These are phyloP conservation scores for Parelbella ahira DNA, from an alignment of 2,888 invertebrate species.

Conservation along the genomic window DNA sequence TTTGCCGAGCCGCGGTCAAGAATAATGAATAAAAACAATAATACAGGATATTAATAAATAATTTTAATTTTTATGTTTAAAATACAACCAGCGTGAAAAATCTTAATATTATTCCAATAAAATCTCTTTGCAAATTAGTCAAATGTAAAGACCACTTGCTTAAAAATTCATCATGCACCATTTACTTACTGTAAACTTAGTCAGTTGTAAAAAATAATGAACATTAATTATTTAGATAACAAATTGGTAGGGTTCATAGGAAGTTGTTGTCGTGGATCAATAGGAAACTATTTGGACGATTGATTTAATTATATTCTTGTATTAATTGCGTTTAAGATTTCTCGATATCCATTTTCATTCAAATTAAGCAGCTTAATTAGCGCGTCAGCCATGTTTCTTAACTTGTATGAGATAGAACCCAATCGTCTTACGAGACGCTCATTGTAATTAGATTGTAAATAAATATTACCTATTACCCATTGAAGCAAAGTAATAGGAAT, in stretches of 20 bases:
- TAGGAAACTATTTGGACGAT: slow-evolving; percentile 40
- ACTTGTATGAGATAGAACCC: slow-evolving; percentile 51
- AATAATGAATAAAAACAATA: no score
- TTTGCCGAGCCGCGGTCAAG: no score
- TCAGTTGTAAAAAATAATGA: slow-evolving; percentile 14
- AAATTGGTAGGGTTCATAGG: slow-evolving; percentile 38
- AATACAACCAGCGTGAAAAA: no score
- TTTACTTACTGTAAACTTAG: slow-evolving; percentile 10
- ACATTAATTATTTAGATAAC: slow-evolving; percentile 29
- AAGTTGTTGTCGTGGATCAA: slow-evolving; percentile 55
- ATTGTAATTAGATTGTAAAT: slow-evolving; percentile 33
- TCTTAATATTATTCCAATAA: no score
- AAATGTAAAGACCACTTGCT: no score
- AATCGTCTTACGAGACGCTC: slow-evolving; percentile 8
- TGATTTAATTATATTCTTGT: slow-evolving; percentile 55
- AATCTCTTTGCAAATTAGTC: slow-evolving; percentile 13
- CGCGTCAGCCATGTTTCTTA: slow-evolving; percentile 55
- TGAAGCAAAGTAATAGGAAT: slow-evolving; percentile 47
- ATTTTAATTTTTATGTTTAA: no score
- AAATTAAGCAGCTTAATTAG: slow-evolving; percentile 60
- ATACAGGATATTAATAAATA: no score
- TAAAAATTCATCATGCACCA: no score
- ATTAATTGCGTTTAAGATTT: slow-evolving; percentile 64
- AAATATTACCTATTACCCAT: slow-evolving; percentile 37
- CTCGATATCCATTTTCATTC: slow-evolving; percentile 52